phyloP scores from a whole-genome alignment of 2,888 invertebrate species.

The Apamea sordens region DNA sequence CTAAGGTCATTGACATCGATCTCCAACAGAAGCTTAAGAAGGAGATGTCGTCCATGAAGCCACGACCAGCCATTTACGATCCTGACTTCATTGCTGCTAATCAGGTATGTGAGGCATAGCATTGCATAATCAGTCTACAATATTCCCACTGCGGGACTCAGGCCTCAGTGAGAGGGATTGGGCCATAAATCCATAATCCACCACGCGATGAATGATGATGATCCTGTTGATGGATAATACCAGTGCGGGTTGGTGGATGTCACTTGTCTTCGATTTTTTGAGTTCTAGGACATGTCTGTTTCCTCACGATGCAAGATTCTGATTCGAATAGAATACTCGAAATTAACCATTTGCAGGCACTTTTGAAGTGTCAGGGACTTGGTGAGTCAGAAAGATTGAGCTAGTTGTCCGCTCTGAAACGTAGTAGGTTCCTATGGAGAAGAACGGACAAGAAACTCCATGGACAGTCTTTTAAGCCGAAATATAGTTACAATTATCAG shows the following conservation, averaged over 20 bases:
- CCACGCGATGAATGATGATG: not conserved
- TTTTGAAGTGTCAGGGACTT: not conserved
- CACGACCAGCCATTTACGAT: conserved; percentile 96
- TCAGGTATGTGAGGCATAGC: conserved; percentile 90
- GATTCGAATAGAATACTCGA: too few relatives aligned
- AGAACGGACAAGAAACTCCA: too few relatives aligned
- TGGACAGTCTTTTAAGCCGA: too few relatives aligned
- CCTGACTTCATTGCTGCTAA: conserved; percentile 99
- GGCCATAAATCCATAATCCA: not conserved
- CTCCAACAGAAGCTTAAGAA: conserved; percentile 94
- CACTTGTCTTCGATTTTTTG: not conserved
- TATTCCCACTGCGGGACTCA: not conserved
- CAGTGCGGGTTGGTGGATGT: not conserved
- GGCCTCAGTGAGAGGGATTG: not conserved
- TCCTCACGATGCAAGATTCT: too few relatives aligned
- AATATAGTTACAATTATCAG: too few relatives aligned
- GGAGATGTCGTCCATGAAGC: conserved; percentile 93
- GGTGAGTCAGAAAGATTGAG: not conserved
- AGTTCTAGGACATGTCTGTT: not conserved
- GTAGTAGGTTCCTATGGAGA: too few relatives aligned
- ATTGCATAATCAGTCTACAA: not conserved
- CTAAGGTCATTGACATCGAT: conserved; percentile 95
- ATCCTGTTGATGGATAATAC: too few relatives aligned
- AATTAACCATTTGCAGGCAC: not conserved
- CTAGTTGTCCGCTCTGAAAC: too few relatives aligned